phyloP scores from a whole-genome alignment of 2,113 vertebrate genomes.

The Triplophysa rosa region DNA sequence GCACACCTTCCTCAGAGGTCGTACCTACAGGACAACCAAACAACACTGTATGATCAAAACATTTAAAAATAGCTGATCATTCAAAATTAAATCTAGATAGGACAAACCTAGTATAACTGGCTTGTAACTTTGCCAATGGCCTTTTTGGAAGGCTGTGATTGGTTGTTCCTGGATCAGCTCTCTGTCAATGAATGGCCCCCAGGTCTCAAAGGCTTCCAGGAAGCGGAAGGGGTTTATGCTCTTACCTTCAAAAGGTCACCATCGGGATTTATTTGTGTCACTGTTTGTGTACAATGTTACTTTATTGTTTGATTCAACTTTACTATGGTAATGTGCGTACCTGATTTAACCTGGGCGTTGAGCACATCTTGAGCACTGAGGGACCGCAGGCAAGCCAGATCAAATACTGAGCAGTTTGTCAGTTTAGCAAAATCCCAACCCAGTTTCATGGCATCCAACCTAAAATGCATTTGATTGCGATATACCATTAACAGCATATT shows the following conservation, averaged over 20 bases:
- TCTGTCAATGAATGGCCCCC: slow-evolving; percentile 73
- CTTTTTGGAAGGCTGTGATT: slow-evolving; percentile 70
- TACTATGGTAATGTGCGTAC: slow-evolving; percentile 52
- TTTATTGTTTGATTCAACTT: background rate
- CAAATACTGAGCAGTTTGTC: slow-evolving; percentile 71
- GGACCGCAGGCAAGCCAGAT: slow-evolving; percentile 73
- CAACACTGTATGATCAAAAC: background rate
- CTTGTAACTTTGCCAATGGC: slow-evolving; percentile 77
- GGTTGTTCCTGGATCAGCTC: slow-evolving; percentile 73
- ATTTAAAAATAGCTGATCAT: background rate
- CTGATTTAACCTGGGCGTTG: slow-evolving; percentile 74
- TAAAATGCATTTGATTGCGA: slow-evolving; percentile 43
- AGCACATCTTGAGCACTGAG: slow-evolving; percentile 69
- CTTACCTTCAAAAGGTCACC: slow-evolving; percentile 62
- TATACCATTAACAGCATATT: background rate
- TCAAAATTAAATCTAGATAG: background rate
- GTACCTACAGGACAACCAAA: slow-evolving; percentile 64
- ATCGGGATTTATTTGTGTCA: background rate
- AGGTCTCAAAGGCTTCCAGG: slow-evolving; percentile 75
- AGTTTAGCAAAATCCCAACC: slow-evolving; percentile 71
- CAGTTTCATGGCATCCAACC: slow-evolving; percentile 73
- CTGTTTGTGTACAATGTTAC: background rate
- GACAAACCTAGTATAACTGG: slow-evolving; percentile 69
- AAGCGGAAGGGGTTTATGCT: slow-evolving; percentile 74
- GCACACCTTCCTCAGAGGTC: slow-evolving; percentile 75